Evolutionary conservation across 2,113 vertebrate genomes (phyloP).

Genomic region (Paratilapia polleni): DNA sequence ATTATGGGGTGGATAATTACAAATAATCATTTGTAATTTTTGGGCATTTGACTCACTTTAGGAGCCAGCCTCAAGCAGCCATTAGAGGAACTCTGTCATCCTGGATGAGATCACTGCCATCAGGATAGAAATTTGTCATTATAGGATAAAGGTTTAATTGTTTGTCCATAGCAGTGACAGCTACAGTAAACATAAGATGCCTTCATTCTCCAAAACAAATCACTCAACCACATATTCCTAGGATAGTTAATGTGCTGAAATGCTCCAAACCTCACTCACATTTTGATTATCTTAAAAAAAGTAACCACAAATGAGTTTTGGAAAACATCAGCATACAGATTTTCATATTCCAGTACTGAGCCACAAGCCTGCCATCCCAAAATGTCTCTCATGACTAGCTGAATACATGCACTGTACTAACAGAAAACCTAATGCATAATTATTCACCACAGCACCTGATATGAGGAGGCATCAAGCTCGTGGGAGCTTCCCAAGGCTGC

Average conservation of each 20-base stretch:
- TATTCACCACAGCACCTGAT: not conserved
- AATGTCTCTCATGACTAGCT: not conserved
- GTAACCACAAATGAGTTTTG: not conserved
- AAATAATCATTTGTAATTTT: too few relatives aligned
- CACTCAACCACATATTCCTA: not conserved
- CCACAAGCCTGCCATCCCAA: not conserved
- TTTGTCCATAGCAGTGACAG: not conserved
- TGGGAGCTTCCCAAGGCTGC: constrained; percentile 8
- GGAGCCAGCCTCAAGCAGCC: too few relatives aligned
- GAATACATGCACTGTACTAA: not conserved
- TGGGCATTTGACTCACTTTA: too few relatives aligned
- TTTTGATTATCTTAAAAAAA: constrained; percentile 8
- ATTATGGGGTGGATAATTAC: not conserved
- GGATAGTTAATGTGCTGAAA: not conserved
- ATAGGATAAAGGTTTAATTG: not conserved
- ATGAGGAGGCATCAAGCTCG: not conserved
- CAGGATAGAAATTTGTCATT: not conserved
- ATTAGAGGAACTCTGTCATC: too few relatives aligned
- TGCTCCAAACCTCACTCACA: not conserved
- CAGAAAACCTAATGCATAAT: not conserved
- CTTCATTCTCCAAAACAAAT: not conserved
- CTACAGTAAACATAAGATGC: not conserved
- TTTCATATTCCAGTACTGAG: not conserved
- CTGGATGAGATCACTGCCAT: too few relatives aligned
- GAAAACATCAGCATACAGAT: not conserved